Conservation (phyloP, 2,797 vertebrate species). For the Artibeus jamaicensis region DNA sequence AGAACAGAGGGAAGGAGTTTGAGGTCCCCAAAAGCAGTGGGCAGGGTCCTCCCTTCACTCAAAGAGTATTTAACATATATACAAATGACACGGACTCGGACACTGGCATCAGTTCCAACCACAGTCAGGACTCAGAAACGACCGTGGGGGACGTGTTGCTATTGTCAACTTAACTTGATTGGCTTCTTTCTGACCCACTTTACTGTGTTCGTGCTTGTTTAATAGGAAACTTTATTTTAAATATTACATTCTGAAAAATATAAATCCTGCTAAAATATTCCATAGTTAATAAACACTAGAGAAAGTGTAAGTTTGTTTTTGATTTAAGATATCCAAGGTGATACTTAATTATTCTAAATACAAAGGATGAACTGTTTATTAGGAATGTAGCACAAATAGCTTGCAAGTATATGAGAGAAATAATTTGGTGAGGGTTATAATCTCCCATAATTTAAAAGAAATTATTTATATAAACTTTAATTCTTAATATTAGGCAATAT, state of each 20-base stretch:
- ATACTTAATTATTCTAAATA: neutral
- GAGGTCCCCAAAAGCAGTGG: constrained; percentile 57
- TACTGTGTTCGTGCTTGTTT: neutral
- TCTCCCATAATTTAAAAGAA: neutral
- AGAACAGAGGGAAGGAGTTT: constrained; percentile 76
- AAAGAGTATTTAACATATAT: constrained; percentile 83
- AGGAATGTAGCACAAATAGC: neutral
- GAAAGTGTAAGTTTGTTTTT: neutral
- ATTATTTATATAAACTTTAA: neutral
- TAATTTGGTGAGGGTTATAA: neutral
- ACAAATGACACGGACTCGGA: constrained; percentile 96
- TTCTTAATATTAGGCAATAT: neutral
- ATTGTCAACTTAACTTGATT: constrained; percentile 78
- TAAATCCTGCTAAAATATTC: neutral
- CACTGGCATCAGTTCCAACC: constrained; percentile 98
- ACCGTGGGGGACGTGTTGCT: constrained; percentile 84
- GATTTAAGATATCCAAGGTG: neutral
- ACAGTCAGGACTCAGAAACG: constrained; percentile 96
- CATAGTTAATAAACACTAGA: constrained; percentile 34
- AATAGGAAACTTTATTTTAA: neutral
- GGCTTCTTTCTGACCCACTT: neutral
- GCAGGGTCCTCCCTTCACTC: constrained; percentile 80
- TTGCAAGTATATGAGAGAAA: neutral
- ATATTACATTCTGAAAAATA: neutral
- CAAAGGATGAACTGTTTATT: neutral